Percentiles rank a stretch among this genome's conserved stretches.
Conservation (phyloP, 2,888 invertebrate genomes). For the Plagodis dolabraria region DNA sequence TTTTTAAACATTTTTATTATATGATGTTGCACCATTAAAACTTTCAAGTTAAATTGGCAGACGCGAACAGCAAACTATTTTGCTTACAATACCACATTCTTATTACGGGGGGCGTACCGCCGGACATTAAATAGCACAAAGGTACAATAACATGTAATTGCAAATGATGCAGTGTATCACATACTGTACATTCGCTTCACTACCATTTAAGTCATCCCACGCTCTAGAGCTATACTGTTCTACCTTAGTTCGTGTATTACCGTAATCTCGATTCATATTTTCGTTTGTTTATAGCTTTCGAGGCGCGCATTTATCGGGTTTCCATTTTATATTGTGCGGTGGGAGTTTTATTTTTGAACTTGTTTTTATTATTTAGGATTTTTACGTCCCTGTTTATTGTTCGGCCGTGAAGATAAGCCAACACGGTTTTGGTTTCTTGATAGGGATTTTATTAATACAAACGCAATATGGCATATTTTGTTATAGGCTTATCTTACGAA, state of each 20-base stretch:
- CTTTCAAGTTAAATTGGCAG: slow-evolving; percentile 68
- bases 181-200: slow-evolving; percentile 65
- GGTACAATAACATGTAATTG: slow-evolving; percentile 84
- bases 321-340: slow-evolving; percentile 53
- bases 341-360: slow-evolving; percentile 49
- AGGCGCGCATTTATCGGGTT: slow-evolving; percentile 60
- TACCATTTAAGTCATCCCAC: slow-evolving; percentile 78
- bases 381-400: slow-evolving; percentile 40
- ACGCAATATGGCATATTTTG: slow-evolving; percentile 19
- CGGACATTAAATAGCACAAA: slow-evolving; percentile 77
- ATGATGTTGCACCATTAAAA: too few relatives aligned
- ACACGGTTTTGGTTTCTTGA: slow-evolving; percentile 42
- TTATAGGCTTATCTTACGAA: slow-evolving; percentile 15
- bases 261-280: slow-evolving; percentile 76
- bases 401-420: slow-evolving; percentile 39
- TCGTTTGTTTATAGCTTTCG: slow-evolving; percentile 65
- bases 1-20: too few relatives aligned
- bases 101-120: slow-evolving; percentile 54
- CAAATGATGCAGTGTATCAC: slow-evolving; percentile 82
- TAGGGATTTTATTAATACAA: slow-evolving; percentile 24
- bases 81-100: slow-evolving; percentile 80
- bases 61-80: slow-evolving; percentile 71
- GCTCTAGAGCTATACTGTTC: slow-evolving; percentile 41
- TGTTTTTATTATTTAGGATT: slow-evolving; percentile 37
- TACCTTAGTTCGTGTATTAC: slow-evolving; percentile 48